Conservation (phyloP, 2,113 vertebrate species). For the Epinephelus cyanopodus region DNA sequence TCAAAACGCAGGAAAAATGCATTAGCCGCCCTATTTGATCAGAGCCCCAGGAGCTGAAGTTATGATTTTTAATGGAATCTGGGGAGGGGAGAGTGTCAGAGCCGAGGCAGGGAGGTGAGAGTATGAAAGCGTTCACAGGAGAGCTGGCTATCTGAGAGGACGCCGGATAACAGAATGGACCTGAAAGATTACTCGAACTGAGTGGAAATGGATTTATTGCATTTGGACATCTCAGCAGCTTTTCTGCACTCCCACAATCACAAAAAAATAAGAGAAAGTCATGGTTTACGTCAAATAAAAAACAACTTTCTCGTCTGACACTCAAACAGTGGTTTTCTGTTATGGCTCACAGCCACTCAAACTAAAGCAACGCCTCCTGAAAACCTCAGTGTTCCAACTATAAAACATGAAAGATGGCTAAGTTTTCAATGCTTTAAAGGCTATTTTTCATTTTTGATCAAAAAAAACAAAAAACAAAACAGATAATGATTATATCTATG, state of each 20-base stretch:
- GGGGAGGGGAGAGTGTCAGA: conserved; percentile 71
- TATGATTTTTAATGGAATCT: conserved; percentile 86
- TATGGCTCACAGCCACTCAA: neutral
- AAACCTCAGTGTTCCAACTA: neutral
- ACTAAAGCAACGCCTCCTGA: neutral
- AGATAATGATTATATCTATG: too few relatives aligned
- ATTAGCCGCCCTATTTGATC: conserved; percentile 83
- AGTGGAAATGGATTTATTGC: conserved; percentile 77
- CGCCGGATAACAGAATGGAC: conserved; percentile 70
- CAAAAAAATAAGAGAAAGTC: conserved; percentile 54
- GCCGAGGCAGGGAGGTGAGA: conserved; percentile 67
- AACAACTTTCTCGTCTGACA: conserved; percentile 40
- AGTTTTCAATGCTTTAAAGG: neutral
- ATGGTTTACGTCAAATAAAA: conserved; percentile 44
- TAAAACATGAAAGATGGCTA: neutral
- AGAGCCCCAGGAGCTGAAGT: conserved; percentile 80
- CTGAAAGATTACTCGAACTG: conserved; percentile 76
- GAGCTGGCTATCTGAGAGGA: conserved; percentile 75
- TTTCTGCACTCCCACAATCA: conserved; percentile 63
- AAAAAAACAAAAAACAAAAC: neutral
- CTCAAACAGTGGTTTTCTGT: conserved; percentile 16
- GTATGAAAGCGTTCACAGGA: conserved; percentile 69
- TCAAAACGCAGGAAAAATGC: conserved; percentile 77
- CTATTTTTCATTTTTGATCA: neutral
- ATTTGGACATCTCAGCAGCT: conserved; percentile 79